Evolutionary conservation across 2,888 invertebrate species (phyloP).

Genomic region (Drosophila emarginata): DNA sequence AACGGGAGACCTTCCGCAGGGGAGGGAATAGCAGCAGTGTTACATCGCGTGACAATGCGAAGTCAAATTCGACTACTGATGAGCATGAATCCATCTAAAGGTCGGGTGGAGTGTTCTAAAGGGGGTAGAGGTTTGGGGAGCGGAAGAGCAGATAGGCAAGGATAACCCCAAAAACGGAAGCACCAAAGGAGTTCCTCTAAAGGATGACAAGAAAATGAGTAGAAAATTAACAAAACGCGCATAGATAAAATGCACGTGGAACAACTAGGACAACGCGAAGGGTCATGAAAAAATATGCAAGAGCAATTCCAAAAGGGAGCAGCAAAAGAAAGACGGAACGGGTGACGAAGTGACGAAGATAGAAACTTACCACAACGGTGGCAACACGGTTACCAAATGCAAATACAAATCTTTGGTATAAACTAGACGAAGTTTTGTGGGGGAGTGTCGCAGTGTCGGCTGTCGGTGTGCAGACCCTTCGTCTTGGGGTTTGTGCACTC

Average conservation of each 20-base stretch:
- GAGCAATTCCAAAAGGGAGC: background rate
- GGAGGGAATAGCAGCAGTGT: constrained; percentile 15
- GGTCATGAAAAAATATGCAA: constrained; percentile 45
- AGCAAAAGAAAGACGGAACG: background rate
- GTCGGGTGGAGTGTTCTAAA: background rate
- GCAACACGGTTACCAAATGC: constrained; percentile 62
- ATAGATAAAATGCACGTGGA: constrained; percentile 62
- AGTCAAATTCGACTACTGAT: constrained; percentile 53
- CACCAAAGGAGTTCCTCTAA: constrained; percentile 14
- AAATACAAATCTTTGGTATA: constrained; percentile 52
- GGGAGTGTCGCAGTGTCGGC: background rate
- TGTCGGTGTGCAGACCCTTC: constrained; percentile 15
- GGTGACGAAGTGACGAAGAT: constrained; percentile 15
- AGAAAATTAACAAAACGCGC: constrained; percentile 70
- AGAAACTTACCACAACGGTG: constrained; percentile 39
- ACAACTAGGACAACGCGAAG: constrained; percentile 1
- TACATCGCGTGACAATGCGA: constrained; percentile 75
- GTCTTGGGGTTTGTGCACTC: constrained; percentile 21
- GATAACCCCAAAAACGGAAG: constrained; percentile 27
- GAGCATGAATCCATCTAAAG: constrained; percentile 59
- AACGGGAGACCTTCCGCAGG: constrained; percentile 21
- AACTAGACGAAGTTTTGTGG: constrained; percentile 54
- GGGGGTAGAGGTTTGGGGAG: background rate
- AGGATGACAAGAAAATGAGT: constrained; percentile 62
- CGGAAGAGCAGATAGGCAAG: constrained; percentile 11